These are phyloP conservation scores for Ochropleura plecta DNA, from an alignment of 2,888 invertebrate genomes.

Conservation along the genomic window DNA sequence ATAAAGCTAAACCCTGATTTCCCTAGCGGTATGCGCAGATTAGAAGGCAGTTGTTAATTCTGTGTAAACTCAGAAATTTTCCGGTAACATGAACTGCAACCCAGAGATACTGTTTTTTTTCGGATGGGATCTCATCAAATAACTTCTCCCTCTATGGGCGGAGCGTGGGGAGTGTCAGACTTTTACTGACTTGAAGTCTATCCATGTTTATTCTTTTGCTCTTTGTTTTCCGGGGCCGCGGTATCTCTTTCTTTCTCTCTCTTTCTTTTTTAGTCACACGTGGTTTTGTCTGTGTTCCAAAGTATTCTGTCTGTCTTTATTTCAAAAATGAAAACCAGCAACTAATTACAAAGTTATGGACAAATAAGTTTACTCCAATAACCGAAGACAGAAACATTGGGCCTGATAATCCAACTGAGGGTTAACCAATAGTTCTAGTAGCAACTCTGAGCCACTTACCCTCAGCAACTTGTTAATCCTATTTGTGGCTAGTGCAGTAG, in stretches of 20 bases:
- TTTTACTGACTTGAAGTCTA: too few species aligned
- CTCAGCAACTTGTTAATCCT: slow-evolving; percentile 55
- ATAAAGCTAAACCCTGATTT: slow-evolving; percentile 27
- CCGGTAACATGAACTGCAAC: neutral
- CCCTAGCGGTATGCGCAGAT: slow-evolving; percentile 7
- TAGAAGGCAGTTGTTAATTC: slow-evolving; percentile 15
- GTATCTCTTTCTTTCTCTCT: too few species aligned
- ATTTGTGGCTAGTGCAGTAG: slow-evolving; percentile 58
- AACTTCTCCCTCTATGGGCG: too few species aligned
- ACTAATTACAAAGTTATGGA: neutral
- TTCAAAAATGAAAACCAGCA: neutral
- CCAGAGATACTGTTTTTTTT: neutral
- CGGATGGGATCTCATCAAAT: too few species aligned
- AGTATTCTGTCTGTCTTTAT: neutral
- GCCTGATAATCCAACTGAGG: slow-evolving; percentile 3
- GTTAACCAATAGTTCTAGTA: slow-evolving; percentile 18
- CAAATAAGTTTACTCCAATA: neutral
- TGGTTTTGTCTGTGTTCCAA: too few species aligned
- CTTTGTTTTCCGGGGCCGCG: too few species aligned
- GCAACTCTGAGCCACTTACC: slow-evolving; percentile 31
- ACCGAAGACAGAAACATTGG: slow-evolving; percentile 6
- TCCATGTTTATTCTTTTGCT: too few species aligned
- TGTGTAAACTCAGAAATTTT: slow-evolving; percentile 14
- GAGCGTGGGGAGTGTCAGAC: too few species aligned
- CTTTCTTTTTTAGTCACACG: too few species aligned